Evolutionary conservation across 2,113 vertebrate genomes (phyloP), one percentile per base, ranked within the genome.

Genomic region (Patagioenas fasciata): DNA sequence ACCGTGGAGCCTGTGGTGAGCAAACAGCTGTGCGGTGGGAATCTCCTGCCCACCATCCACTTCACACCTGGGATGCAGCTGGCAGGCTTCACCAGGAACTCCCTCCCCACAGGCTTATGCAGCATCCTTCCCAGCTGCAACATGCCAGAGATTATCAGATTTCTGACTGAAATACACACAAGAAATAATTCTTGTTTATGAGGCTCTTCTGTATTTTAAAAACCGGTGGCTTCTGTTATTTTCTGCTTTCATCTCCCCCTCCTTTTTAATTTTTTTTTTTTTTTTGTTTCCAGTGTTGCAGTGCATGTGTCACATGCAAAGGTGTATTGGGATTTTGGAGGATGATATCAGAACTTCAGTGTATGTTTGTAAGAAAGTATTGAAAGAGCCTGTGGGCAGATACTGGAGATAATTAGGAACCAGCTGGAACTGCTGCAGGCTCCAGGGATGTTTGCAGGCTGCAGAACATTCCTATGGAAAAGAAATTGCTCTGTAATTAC

Each of bases 331-430:
- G 72, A 74, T 89, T 95, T 85, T 78, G 54, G 47, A 38, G 71
- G 34, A 85, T 34, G 53, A 50, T 88, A 67, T 71, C 1, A 11
- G 25, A 90, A 88, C 71, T 88, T 95, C 48, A 80, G 6, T 90
- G 34, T 58, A 26, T 74, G 60, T 51, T 93, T 50, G 16, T 47
- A 94, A 82, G 61, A 66, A 92, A 54, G 66, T 88, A 71, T 92
- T 89, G 42, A 85, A 87, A 77, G 67, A 92, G 58, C 82, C 54
- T 85, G 50, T 95, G 66, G 90, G 85, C 87, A 93, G 90, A 86
- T 95, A 66, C 6, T 86, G 91, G 80, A 97, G 70, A 83, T 95
- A 95, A 95, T 96, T 96, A 97, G 89, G 89, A 97, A n/a, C 48
- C 78, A 90, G 66, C 84, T 87, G 81, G 85, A 97, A 78, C 57